Evolutionary conservation across 2,797 vertebrate species (phyloP).

Genomic region (Monodelphis domestica): DNA sequence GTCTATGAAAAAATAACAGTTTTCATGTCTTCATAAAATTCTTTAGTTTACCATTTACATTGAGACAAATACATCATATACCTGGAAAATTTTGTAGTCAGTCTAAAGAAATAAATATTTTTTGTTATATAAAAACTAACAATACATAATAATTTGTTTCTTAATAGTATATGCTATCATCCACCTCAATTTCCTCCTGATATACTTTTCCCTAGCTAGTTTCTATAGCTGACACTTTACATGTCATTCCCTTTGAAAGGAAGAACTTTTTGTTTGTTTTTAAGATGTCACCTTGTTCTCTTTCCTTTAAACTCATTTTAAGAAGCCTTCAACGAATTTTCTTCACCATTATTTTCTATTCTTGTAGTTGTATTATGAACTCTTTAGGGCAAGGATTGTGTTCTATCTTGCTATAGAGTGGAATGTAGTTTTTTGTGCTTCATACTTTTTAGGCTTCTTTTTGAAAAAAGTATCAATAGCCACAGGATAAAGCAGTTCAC

Average conservation of each 20-base stretch:
- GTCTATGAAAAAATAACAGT: conserved; percentile 25
- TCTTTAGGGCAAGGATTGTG: conserved; percentile 46
- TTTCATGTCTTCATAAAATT: neutral
- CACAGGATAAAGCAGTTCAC: conserved; percentile 40
- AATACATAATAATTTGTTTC: conserved; percentile 22
- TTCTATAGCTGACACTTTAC: conserved; percentile 31
- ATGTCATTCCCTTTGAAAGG: conserved; percentile 30
- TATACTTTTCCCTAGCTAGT: conserved; percentile 1
- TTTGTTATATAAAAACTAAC: conserved; percentile 19
- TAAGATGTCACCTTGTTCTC: conserved; percentile 47
- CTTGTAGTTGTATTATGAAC: conserved; percentile 54
- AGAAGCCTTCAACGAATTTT: conserved; percentile 44
- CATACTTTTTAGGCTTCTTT: conserved; percentile 39
- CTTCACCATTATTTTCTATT: conserved; percentile 19
- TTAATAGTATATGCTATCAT: conserved; percentile 16
- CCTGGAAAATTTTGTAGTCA: conserved; percentile 28
- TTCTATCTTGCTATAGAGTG: neutral
- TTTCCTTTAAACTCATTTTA: conserved; percentile 61
- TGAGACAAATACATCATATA: neutral
- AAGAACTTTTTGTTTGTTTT: conserved; percentile 26
- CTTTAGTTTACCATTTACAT: conserved; percentile 37
- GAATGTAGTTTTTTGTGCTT: conserved; percentile 55
- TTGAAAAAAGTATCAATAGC: conserved; percentile 7
- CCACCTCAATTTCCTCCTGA: neutral
- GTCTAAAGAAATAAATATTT: conserved; percentile 39